These are phyloP conservation scores for Uloborus diversus DNA, from an alignment of 1,140 invertebrate genomes.

Conservation along the genomic window DNA sequence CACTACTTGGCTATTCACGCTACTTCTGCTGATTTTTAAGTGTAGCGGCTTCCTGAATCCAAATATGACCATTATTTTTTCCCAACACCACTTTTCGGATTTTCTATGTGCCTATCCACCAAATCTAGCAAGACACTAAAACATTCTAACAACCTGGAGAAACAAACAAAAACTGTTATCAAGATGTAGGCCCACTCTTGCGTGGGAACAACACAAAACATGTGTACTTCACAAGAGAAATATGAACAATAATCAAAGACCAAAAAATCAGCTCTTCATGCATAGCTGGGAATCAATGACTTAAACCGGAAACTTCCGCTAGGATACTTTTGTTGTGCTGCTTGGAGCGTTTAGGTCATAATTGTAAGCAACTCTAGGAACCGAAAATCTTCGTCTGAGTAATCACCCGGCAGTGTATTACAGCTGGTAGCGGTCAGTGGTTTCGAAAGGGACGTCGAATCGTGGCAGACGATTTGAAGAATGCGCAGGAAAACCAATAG, in stretches of 20 bases:
- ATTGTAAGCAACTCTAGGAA: background rate
- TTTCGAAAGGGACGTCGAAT: background rate
- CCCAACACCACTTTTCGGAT: no score
- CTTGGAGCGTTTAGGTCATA: constrained; percentile 6
- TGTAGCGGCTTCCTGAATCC: no score
- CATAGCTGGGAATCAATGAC: constrained; percentile 3
- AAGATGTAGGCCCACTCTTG: background rate
- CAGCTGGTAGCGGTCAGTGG: background rate
- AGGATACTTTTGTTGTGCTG: background rate
- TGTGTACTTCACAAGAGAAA: background rate
- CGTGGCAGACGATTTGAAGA: background rate
- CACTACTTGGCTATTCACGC: no score
- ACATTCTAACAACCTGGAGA: no score
- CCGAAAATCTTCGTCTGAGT: background rate
- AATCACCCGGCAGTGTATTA: background rate
- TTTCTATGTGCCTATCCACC: no score
- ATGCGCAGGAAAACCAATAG: no score
- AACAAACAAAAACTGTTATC: background rate
- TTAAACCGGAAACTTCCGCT: constrained; percentile 20
- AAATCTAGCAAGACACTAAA: no score
- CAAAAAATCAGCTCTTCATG: background rate
- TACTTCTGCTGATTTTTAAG: no score
- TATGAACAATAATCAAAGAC: background rate
- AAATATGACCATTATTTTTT: no score
- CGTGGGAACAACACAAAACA: background rate